Evolutionary conservation across 1,140 invertebrate species (phyloP), one percentile per base, ranked within the genome.

Genomic region (Orussus abietinus): DNA sequence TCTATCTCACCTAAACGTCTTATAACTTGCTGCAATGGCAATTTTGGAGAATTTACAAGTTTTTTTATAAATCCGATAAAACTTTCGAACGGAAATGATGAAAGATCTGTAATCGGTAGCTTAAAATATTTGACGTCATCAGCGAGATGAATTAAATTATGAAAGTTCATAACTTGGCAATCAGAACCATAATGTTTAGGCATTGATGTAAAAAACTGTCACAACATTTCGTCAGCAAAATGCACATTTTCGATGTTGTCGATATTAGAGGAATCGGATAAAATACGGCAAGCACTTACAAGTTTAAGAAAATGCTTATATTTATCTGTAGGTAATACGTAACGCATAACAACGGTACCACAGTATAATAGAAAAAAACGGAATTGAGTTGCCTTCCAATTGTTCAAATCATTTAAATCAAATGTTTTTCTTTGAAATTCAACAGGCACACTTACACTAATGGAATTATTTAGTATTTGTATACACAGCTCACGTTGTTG

Each of bases 11-110:
- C 25, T 5, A 51, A 18, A 13, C 48, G 41, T 22, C 49, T 42
- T 1, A 39, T 26, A 21, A 54, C 45, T 49, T 54, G 45, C 1
- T 33, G 18, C 9, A 54, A n/a, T 13, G 48, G 48, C 19, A 48
- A 45, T 9, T 29, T 21, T 0, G 34, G 36, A 18, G 42, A 31
- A 28, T 31, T 39, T 4, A 48, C 28, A 0, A 54, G 29, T 29
- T 22, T 25, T 36, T 51, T 51, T 0, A 49, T 34, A 22, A 28
- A 21, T 0, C 47, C 51, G 18, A 49, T 29, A n/a, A 28, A 48
- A 32, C 44, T 55, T 32, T 55, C 45, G 11, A 45, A 47, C 17
- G 36, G 46, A 25, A 51, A 55, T 13, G 53, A 39, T 7, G 49
- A 51, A 36, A 40, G 30, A 10, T 13, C 30, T 9, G 28, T 42